Percentiles rank a stretch among this genome's conserved stretches.
Conservation (phyloP, 37 sponge, comb jelly and placozoan species). For the Aplysina aerophoba region DNA sequence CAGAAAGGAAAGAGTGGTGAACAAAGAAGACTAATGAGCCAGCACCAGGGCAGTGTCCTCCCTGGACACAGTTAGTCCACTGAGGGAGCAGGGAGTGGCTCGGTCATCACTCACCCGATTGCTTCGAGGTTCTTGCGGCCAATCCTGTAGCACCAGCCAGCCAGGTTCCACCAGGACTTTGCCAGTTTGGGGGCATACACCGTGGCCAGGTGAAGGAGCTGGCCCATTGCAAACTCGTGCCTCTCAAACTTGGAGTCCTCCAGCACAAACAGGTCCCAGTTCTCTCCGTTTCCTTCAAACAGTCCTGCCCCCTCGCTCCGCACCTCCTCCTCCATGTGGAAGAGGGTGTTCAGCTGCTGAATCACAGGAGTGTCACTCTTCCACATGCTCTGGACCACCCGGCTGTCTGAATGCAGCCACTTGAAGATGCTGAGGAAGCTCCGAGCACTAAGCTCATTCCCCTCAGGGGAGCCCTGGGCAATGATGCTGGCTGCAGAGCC, state of each 20-base stretch:
- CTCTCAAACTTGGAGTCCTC: conserved; percentile 79
- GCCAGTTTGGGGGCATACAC: conserved; percentile 79
- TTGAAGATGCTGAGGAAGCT: conserved; percentile 71
- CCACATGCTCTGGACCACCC: conserved; percentile 66
- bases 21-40: not conserved
- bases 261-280: conserved; percentile 70
- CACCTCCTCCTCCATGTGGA: conserved; percentile 54
- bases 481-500: not conserved
- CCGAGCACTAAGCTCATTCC: conserved; percentile 59
- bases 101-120: conserved; percentile 40
- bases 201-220: conserved; percentile 81
- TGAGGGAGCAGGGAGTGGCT: no score
- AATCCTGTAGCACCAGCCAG: conserved; percentile 91
- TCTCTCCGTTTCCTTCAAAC: conserved; percentile 38
- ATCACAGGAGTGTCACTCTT: conserved; percentile 50
- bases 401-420: conserved; percentile 73
- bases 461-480: conserved; percentile 21
- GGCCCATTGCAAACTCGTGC: conserved; percentile 78
- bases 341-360: conserved; percentile 42
- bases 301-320: conserved; percentile 54
- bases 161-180: conserved; percentile 88
- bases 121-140: conserved; percentile 90
- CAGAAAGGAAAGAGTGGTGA: no score
- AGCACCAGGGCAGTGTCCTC: no score
- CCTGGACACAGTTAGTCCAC: no score